Conservation (phyloP, 2,113 vertebrate species). For the Channa maculata region DNA sequence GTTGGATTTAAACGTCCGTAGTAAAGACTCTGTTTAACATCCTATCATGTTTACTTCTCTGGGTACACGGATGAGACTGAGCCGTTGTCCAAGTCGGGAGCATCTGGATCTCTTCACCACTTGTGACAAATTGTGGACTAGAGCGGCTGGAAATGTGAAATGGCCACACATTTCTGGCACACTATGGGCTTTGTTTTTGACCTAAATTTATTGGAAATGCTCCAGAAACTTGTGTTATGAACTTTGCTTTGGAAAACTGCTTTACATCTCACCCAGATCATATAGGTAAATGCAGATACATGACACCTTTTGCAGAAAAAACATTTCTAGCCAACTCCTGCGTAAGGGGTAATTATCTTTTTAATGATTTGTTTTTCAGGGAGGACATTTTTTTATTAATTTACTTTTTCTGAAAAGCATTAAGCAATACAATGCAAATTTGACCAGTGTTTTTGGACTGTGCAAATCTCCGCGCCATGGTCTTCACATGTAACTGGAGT, state of each 20-base stretch:
- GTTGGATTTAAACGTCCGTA: constrained; percentile 28
- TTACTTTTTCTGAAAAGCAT: background rate
- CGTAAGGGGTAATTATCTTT: too few relatives aligned
- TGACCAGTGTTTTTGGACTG: constrained; percentile 21
- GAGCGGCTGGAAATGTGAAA: constrained; percentile 40
- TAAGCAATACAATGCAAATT: background rate
- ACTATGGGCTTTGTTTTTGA: constrained; percentile 61
- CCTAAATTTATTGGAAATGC: constrained; percentile 44
- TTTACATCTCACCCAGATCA: constrained; percentile 38
- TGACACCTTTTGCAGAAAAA: too few relatives aligned
- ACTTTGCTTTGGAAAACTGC: constrained; percentile 49
- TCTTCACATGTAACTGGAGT: constrained; percentile 19
- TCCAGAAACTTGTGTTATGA: constrained; percentile 61
- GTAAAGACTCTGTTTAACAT: constrained; percentile 62
- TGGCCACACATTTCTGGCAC: constrained; percentile 36
- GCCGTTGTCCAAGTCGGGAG: constrained; percentile 33
- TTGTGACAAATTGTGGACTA: constrained; percentile 22
- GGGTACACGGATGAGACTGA: constrained; percentile 46
- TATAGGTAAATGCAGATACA: background rate
- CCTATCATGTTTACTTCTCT: constrained; percentile 63
- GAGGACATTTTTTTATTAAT: background rate
- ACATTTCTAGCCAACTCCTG: background rate
- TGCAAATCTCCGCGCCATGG: background rate
- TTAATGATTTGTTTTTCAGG: background rate
- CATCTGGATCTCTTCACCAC: constrained; percentile 69